Percentiles rank a stretch among this genome's conserved stretches.
Evolutionary conservation across 2,113 vertebrate species (phyloP).

Genomic region (Thalassarche chlororhynchos): DNA sequence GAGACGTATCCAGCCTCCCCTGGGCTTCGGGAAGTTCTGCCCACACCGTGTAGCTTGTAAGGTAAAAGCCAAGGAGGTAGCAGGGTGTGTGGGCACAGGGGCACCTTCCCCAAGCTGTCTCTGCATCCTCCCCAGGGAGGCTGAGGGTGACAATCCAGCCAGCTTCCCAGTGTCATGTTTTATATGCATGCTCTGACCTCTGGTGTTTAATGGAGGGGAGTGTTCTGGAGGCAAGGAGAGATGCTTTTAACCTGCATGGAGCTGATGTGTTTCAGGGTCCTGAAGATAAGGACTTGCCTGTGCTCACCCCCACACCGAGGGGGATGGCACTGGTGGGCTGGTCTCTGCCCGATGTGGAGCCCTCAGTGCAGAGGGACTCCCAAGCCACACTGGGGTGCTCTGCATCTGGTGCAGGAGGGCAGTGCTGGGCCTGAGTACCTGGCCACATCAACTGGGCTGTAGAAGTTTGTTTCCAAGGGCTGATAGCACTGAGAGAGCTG

Average conservation of each 20-base stretch:
- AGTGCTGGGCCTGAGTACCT: not conserved
- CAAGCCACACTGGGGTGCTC: not conserved
- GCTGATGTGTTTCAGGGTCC: not conserved
- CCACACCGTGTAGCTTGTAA: slow-evolving; percentile 96
- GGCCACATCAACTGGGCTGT: not conserved
- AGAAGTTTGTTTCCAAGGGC: not conserved
- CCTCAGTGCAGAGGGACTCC: not conserved
- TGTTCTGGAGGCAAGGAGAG: not conserved
- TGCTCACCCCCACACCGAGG: not conserved
- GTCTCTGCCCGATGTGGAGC: not conserved
- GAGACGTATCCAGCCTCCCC: slow-evolving; percentile 91
- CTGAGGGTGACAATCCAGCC: not conserved
- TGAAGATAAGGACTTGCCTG: not conserved
- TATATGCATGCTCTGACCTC: not conserved
- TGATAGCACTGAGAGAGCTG: not conserved
- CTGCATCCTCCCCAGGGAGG: not conserved
- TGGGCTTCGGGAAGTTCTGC: slow-evolving; percentile 98
- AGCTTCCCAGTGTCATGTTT: not conserved
- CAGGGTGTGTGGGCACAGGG: not conserved
- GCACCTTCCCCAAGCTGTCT: not conserved
- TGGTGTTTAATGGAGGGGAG: not conserved
- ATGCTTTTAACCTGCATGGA: not conserved
- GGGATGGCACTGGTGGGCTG: not conserved
- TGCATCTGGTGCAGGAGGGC: not conserved
- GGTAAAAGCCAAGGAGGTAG: slow-evolving; percentile 67